A percentile compares a stretch with the other conserved stretches of the same genome.
Conservation (phyloP, 2,797 vertebrate genomes). For the Squalus acanthias region DNA sequence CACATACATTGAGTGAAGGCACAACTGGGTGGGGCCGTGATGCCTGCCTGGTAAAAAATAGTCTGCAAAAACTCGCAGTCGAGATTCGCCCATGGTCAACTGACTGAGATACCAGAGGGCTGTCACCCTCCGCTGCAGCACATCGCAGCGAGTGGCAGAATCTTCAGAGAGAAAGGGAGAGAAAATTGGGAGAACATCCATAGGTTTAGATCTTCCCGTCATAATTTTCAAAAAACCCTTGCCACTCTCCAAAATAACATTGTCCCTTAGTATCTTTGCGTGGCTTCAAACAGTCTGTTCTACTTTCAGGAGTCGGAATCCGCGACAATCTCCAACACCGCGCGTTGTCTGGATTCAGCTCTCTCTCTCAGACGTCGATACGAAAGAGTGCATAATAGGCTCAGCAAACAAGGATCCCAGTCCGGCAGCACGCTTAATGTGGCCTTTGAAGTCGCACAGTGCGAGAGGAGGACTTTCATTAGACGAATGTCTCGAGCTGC, state of each 20-base stretch:
- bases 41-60: not conserved
- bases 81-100: not conserved
- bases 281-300: not conserved
- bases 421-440: not conserved
- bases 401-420: not conserved
- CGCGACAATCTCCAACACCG: not conserved
- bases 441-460: not conserved
- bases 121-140: not conserved
- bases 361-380: not conserved
- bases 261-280: too few species aligned
- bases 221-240: not conserved
- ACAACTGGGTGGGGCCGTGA: not conserved
- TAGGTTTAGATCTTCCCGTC: not conserved
- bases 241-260: not conserved
- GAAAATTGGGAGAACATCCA: not conserved
- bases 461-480: not conserved
- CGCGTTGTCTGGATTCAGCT: not conserved
- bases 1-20: not conserved
- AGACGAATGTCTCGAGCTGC: not conserved
- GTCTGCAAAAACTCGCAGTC: not conserved
- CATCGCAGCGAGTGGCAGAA: not conserved
- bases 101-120: not conserved
- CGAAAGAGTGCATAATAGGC: too few species aligned
- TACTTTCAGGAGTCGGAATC: not conserved
- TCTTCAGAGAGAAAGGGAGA: not conserved